Evolutionary conservation across 2,888 invertebrate genomes (phyloP).

Genomic region (Mesorhabditis belari): DNA sequence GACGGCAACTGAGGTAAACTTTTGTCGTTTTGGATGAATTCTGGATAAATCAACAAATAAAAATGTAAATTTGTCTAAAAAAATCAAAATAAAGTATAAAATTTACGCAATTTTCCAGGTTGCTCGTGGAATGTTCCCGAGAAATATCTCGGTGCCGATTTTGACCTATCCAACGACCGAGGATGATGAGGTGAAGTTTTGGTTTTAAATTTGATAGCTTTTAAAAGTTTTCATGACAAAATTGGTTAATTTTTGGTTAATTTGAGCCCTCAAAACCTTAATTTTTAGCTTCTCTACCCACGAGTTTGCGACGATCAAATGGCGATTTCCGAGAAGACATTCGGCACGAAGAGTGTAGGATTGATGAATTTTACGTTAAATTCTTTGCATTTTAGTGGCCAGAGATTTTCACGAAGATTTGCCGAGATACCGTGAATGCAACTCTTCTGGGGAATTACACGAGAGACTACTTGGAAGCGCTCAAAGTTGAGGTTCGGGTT

Average conservation of each 20-base stretch:
- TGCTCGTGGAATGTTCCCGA: background rate
- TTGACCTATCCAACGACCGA: background rate
- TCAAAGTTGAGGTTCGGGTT: background rate
- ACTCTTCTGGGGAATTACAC: background rate
- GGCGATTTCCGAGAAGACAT: background rate
- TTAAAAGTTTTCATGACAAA: background rate
- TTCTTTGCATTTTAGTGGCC: background rate
- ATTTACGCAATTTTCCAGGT: too few relatives aligned
- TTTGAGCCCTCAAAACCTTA: too few relatives aligned
- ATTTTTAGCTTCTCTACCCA: background rate
- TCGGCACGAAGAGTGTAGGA: background rate
- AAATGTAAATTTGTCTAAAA: too few relatives aligned
- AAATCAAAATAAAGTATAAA: too few relatives aligned
- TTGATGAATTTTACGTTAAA: background rate
- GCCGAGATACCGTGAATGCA: background rate
- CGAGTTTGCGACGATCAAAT: background rate
- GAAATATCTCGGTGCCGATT: background rate
- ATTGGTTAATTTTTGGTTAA: background rate
- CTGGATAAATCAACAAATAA: too few relatives aligned
- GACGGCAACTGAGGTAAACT: conserved; percentile 10
- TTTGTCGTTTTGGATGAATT: background rate
- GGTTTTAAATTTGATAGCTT: too few relatives aligned
- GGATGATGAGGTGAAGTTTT: background rate
- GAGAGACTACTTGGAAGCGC: background rate
- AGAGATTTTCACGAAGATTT: background rate